Conservation (phyloP, 2,113 vertebrate genomes). For the Diadophis punctatus region DNA sequence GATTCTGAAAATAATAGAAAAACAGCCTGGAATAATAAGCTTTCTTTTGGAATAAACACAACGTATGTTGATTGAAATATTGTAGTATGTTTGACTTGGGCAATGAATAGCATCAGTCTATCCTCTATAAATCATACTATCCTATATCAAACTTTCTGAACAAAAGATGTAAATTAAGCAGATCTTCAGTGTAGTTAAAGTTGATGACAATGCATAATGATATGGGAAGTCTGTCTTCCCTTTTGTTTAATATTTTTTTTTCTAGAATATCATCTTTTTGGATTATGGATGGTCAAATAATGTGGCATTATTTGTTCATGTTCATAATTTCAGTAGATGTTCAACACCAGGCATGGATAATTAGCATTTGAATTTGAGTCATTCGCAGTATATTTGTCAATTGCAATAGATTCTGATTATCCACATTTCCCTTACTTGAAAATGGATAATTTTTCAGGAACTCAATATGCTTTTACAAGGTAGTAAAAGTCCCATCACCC, state of each 20-base stretch:
- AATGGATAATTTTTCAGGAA: conserved; percentile 58
- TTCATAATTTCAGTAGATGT: conserved; percentile 54
- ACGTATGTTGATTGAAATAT: background rate
- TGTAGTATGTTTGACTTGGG: background rate
- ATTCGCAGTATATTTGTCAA: conserved; percentile 58
- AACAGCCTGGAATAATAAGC: background rate
- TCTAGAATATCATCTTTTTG: conserved; percentile 14
- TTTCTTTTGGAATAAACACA: background rate
- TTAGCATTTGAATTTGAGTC: conserved; percentile 59
- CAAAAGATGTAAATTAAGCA: background rate
- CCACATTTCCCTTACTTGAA: conserved; percentile 54
- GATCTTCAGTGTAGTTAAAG: conserved; percentile 14
- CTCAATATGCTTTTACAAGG: conserved; percentile 51
- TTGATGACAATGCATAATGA: background rate
- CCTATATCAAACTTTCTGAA: background rate
- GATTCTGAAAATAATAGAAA: background rate
- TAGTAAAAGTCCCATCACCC: no score
- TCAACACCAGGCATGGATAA: conserved; percentile 64
- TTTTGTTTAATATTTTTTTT: background rate
- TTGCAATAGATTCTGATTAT: conserved; percentile 66
- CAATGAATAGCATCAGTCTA: background rate
- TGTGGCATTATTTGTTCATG: conserved; percentile 45
- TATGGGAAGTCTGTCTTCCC: background rate
- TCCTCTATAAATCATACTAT: background rate
- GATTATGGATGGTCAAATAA: conserved; percentile 13